Evolutionary conservation across 2,888 invertebrate species (phyloP), one percentile per base, ranked within the genome.

Genomic region (Bedellia somnulentella): DNA sequence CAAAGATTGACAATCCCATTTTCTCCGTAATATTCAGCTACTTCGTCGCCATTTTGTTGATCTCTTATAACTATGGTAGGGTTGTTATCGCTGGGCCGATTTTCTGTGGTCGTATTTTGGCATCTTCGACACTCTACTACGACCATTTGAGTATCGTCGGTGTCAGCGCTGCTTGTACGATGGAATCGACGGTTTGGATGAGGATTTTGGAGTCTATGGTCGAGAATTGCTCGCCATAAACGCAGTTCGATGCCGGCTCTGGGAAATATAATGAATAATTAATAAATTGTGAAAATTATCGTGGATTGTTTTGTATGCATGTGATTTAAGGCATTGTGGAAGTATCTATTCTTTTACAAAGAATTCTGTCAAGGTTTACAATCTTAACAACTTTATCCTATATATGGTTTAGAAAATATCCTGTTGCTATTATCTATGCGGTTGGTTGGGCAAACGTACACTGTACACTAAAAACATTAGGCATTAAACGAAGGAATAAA

Each of bases 221-320:
- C 80, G 34, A 81, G 58, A 31, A 95, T 83, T 0, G 89, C 87
- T 37, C 86, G 83, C 94, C 94, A 95, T 37, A 95, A 71, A 32
- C 87, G 81, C 27, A 93, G 81, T 52, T 93, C 89, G 14, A 89
- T 80, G 23, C 93, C 93, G 30, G 89, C 87, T 52, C 89, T 89
- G 66, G 12, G 6, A 16, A 10, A 27, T n/a, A n/a, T n/a, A n/a
- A n/a, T n/a, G n/a, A n/a, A n/a, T n/a, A n/a, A n/a, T n/a, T n/a
- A n/a, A n/a, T n/a, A n/a, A n/a, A n/a, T n/a, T n/a, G n/a, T n/a
- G n/a, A n/a, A n/a, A n/a, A n/a, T n/a, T n/a, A n/a, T n/a, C n/a
- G n/a, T n/a, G n/a, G n/a, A n/a, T n/a, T n/a, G n/a, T n/a, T n/a
- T n/a, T n/a, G n/a, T n/a, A n/a, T n/a, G n/a, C n/a, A n/a, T n/a